Conservation (phyloP, 2,888 invertebrate species). For the Amiota minor region DNA sequence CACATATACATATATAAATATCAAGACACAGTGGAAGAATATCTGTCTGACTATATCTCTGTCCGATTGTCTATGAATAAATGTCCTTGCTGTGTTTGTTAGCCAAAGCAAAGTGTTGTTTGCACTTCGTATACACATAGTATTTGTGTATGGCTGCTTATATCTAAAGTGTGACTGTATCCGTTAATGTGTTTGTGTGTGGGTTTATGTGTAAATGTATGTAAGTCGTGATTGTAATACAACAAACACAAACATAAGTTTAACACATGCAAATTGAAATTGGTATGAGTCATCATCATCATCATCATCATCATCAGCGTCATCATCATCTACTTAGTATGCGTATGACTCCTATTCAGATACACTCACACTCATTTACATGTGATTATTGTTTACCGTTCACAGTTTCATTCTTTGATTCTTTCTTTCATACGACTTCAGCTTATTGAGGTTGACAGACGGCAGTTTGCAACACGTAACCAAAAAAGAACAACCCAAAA, state of each 20-base stretch:
- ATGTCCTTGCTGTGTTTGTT: conserved; percentile 9
- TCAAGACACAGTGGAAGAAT: conserved; percentile 27
- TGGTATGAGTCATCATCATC: conserved; percentile 48
- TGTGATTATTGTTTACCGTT: neutral
- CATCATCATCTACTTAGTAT: conserved; percentile 4
- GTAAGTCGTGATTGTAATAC: conserved; percentile 5
- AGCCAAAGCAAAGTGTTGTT: conserved; percentile 15
- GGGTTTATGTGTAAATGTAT: neutral
- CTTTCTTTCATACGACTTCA: no score
- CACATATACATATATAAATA: conserved; percentile 15
- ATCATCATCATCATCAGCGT: neutral
- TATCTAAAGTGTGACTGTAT: neutral
- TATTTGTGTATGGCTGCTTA: neutral
- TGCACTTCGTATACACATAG: neutral
- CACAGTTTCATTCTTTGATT: no score
- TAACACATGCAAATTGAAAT: conserved; percentile 67
- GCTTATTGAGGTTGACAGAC: conserved; percentile 33
- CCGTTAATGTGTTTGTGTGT: neutral
- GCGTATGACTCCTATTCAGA: conserved; percentile 28
- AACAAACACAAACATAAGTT: neutral
- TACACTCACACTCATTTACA: conserved; percentile 28
- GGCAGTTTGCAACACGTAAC: conserved; percentile 53
- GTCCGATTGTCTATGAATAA: conserved; percentile 27
- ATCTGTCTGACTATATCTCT: conserved; percentile 9
- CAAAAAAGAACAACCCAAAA: conserved; percentile 41